A percentile compares a stretch with the other conserved stretches of the same genome.
phyloP scores from a whole-genome alignment of 2,888 invertebrate species.

The Lithophane leautieri region DNA sequence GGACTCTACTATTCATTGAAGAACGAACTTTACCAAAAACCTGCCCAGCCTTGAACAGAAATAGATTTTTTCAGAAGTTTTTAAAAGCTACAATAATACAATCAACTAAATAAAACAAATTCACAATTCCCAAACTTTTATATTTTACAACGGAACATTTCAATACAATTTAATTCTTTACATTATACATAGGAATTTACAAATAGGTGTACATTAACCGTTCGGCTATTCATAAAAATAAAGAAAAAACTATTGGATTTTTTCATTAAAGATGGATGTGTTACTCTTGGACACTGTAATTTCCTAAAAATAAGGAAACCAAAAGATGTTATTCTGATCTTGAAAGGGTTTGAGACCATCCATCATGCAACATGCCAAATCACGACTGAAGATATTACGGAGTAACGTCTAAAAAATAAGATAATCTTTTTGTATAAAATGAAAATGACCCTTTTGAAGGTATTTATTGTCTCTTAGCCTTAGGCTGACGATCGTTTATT shows the following conservation, averaged over 20 bases:
- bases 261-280: conserved; percentile 54
- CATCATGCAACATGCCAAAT: conserved; percentile 66
- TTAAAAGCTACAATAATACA: not conserved
- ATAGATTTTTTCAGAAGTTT: not conserved
- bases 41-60: no score
- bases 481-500: conserved; percentile 22
- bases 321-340: conserved; percentile 57
- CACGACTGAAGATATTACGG: conserved; percentile 59
- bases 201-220: conserved; percentile 53
- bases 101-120: conserved; percentile 46
- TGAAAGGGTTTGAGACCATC: conserved; percentile 64
- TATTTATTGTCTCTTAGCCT: conserved; percentile 45
- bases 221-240: conserved; percentile 46
- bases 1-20: no score
- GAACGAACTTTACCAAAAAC: not conserved
- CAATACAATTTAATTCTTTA: conserved; percentile 74
- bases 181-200: conserved; percentile 68
- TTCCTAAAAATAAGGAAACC: conserved; percentile 64
- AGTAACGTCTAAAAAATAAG: conserved; percentile 49
- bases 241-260: conserved; percentile 20
- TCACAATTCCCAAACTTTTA: conserved; percentile 74
- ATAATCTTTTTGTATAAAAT: conserved; percentile 44
- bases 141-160: conserved; percentile 83
- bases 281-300: conserved; percentile 59
- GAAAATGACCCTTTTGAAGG: conserved; percentile 26